Evolutionary conservation across 2,113 vertebrate species (phyloP).

Genomic region (Charina bottae): DNA sequence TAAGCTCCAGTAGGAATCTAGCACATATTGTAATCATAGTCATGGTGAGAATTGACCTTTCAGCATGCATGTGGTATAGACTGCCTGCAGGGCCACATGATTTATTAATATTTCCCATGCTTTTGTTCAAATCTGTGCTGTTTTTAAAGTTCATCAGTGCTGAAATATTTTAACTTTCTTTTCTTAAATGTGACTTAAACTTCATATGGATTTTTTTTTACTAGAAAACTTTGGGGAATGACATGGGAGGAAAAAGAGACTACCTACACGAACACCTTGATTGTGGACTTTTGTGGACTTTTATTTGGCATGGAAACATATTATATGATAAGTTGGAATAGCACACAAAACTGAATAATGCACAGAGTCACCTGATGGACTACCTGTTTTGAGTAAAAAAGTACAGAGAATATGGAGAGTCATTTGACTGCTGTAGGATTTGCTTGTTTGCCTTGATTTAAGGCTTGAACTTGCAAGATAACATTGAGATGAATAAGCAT

Average conservation of each 20-base stretch:
- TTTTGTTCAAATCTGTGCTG: constrained; percentile 34
- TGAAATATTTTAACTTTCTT: constrained; percentile 17
- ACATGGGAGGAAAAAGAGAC: background rate
- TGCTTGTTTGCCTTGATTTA: background rate
- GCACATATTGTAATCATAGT: constrained; percentile 33
- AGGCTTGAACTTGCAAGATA: background rate
- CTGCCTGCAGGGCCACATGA: constrained; percentile 53
- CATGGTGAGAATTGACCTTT: constrained; percentile 38
- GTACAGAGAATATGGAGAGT: background rate
- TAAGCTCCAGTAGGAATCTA: constrained; percentile 6
- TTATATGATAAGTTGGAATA: background rate
- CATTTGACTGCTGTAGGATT: background rate
- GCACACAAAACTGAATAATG: background rate
- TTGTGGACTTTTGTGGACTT: background rate
- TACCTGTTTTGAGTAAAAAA: background rate
- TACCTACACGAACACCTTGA: background rate
- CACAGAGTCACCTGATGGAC: background rate
- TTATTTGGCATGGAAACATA: background rate
- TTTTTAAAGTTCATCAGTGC: constrained; percentile 33
- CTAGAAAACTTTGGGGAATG: background rate
- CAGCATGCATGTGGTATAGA: constrained; percentile 55
- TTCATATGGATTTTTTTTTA: background rate
- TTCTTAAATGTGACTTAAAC: background rate
- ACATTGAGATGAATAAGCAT: background rate
- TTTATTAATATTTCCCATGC: constrained; percentile 51